phyloP scores from a whole-genome alignment of 2,797 vertebrate species.

The Phataginus tetradactyla region DNA sequence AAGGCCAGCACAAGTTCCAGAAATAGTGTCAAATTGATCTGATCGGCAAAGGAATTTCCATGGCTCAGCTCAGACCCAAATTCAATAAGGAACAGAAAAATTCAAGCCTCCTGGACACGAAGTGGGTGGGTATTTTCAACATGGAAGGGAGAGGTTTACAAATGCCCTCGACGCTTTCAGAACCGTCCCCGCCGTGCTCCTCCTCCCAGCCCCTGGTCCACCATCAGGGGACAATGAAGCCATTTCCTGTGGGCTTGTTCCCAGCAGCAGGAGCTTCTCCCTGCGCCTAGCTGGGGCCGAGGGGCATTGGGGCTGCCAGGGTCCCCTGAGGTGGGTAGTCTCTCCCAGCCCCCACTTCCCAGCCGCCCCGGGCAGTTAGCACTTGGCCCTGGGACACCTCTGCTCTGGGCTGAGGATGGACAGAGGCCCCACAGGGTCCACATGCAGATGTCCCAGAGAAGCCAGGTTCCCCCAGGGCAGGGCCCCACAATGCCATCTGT shows the following conservation, averaged over 20 bases:
- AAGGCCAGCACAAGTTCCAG: accelerated
- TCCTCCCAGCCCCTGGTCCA: background rate
- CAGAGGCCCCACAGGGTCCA: background rate
- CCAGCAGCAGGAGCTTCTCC: conserved; percentile 57
- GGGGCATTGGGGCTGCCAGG: background rate
- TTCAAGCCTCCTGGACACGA: background rate
- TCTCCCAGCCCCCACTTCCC: accelerated
- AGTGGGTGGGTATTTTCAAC: background rate
- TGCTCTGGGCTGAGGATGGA: background rate
- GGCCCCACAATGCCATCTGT: background rate
- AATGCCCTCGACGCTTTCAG: background rate
- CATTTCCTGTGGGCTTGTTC: conserved; percentile 74
- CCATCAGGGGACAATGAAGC: conserved; percentile 73
- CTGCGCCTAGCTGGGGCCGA: conserved; percentile 17
- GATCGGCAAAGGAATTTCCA: conserved; percentile 12
- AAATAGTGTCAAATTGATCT: background rate
- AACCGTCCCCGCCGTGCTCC: background rate
- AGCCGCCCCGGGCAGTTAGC: background rate
- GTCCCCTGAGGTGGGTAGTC: background rate
- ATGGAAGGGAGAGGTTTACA: background rate
- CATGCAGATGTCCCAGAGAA: background rate
- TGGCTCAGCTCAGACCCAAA: conserved; percentile 15
- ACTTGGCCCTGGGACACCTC: background rate
- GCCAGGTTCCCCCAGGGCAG: background rate
- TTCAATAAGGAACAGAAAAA: background rate